Evolutionary conservation across 2,888 invertebrate species (phyloP), one percentile per base, ranked within the genome.

Genomic region (Phania funesta): DNA sequence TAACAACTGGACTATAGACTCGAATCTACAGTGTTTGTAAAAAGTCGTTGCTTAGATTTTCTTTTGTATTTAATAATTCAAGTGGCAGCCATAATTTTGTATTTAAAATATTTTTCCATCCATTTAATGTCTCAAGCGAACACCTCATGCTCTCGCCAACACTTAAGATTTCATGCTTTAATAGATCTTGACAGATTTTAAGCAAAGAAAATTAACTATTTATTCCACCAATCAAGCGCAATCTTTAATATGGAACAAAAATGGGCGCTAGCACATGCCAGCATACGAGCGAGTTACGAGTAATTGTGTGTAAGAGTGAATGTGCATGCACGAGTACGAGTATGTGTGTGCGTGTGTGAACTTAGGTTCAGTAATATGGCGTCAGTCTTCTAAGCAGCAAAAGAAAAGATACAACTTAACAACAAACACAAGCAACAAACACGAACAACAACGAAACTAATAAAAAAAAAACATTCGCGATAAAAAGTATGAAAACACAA

Each of bases 311-410:
- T 48, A 32, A 18, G 5, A 4, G 18, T 32, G 44, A 56, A 48
- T 65, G 24, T 56, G 9, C 46, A 22, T 11, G 58, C 24, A 58
- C 38, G 22, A 60, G 71, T 22, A 71, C 18, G 8, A 6, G 44
- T 2, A 41, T n/a, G n/a, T 35, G 29, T 54, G 29, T 16, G 11
- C 6, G 9, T 18, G 2, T 65, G 29, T 41, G 50, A 22, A 54
- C 35, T 64, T 64, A 32, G 64, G 54, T 58, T 76, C 8, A 38
- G 32, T 71, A 78, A 65, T 56, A 78, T 78, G 78, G 78, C 78
- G 78, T 71, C 77, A 48, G 56, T 78, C 71, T 58, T 71, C 56
- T 65, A 65, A 78, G 78, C 56, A 71, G 44, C 71, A 70, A 60
- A 62, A 58, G n/a, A 32, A 46, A 26, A 74, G 62, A 74, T 64